phyloP scores from a whole-genome alignment of 35 echinoderm and acorn worm species.

The Amphiura filiformis region DNA sequence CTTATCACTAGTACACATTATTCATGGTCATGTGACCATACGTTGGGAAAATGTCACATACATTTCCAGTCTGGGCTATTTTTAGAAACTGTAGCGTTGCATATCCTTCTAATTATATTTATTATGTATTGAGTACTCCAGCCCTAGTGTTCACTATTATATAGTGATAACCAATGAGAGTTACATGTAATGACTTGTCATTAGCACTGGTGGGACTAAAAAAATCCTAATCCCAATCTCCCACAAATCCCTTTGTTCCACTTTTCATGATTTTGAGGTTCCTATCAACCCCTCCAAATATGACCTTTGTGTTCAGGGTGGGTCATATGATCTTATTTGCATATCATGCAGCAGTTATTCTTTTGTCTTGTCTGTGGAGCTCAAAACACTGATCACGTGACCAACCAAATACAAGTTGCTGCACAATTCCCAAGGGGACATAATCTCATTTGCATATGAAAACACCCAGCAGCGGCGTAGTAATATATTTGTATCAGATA shows the following conservation, averaged over 20 bases:
- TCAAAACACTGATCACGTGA: background rate
- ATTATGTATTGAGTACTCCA: background rate
- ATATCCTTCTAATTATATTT: background rate
- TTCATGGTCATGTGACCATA: background rate
- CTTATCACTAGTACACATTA: too few species aligned
- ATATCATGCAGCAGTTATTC: background rate
- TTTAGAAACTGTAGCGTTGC: background rate
- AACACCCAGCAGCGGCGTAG: background rate
- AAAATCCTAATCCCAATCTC: background rate
- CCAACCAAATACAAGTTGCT: background rate
- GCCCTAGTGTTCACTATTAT: background rate
- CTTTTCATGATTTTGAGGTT: background rate
- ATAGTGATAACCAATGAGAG: background rate
- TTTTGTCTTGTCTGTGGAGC: background rate
- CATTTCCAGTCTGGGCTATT: background rate
- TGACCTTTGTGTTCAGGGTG: background rate
- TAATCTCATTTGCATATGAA: background rate
- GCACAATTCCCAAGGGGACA: background rate
- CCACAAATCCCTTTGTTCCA: background rate
- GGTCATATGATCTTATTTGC: background rate
- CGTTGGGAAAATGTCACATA: background rate
- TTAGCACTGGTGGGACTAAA: background rate
- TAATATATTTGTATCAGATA: background rate
- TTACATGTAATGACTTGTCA: background rate
- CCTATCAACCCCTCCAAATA: background rate